Evolutionary conservation across 2,797 vertebrate species (phyloP).

Genomic region (Capromys pilorides): DNA sequence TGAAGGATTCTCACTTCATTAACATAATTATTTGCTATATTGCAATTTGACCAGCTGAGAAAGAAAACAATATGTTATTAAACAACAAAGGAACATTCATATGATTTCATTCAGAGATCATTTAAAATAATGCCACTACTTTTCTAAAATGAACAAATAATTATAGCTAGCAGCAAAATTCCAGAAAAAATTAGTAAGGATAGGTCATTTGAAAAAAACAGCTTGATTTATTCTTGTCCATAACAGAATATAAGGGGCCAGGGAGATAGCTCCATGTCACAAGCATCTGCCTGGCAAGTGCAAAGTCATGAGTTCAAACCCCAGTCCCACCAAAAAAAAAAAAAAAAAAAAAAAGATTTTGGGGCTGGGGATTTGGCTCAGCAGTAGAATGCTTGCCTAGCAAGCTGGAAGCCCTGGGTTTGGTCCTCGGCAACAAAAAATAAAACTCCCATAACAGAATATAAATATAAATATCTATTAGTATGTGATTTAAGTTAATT

Average conservation of each 20-base stretch:
- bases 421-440: too few species aligned
- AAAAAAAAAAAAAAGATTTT: too few species aligned
- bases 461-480: constrained; percentile 39
- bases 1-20: not conserved
- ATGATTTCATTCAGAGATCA: constrained; percentile 42
- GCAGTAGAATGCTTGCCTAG: too few species aligned
- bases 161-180: not conserved
- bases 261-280: too few species aligned
- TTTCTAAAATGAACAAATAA: constrained; percentile 45
- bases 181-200: not conserved
- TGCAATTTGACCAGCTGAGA: not conserved
- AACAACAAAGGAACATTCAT: constrained; percentile 20
- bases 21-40: constrained; percentile 5
- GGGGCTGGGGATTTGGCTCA: too few species aligned
- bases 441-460: too few species aligned
- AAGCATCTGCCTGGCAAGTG: too few species aligned
- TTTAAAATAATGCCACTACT: constrained; percentile 52
- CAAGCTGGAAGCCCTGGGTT: too few species aligned
- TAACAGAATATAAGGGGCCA: constrained; percentile 41
- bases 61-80: constrained; percentile 46
- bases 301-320: too few species aligned
- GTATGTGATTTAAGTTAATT: constrained; percentile 57
- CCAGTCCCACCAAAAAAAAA: too few species aligned
- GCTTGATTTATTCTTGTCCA: constrained; percentile 34
- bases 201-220: not conserved